Base-by-base conservation (phyloP, 2,113 vertebrate species). In the Alouatta palliata region DNA sequence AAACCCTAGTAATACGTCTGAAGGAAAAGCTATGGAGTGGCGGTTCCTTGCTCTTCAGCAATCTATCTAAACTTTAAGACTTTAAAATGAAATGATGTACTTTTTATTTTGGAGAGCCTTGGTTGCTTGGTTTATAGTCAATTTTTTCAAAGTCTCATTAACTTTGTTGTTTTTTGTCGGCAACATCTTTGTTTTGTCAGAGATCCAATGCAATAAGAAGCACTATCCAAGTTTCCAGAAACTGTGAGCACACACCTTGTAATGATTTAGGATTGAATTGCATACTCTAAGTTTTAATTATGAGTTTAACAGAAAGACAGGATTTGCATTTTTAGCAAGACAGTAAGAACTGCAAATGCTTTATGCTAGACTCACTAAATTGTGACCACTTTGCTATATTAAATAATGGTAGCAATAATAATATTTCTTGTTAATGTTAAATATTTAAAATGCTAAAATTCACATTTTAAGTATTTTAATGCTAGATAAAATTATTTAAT, bases 191-290 rank as follows among this genome's bases (percentile, higher is more conserved):
- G 49, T 25, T 37, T 25, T 1, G 27, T 81, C 68, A 4, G 54
- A 14, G 23, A 82, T 82, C 37, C 14, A 49, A 21, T n/a, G 0
- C 4, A 49, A 49, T 13, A 37, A 68, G 47, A 52, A 21, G 9
- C 1, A 0, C 12, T 17, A 9, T 0, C 1, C 0, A 40, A 37
- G 8, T 64, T 92, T 92, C 68, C 20, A 40, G 20, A 64, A 61
- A 90, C 43, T 43, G 13, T 77, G 20, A 81, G 14, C 11, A 49
- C 49, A 40, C 3, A n/a, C 20, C 14, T 49, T 66, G 11, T 47
- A 37, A 14, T 58, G 30, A 37, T 13, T 90, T 43, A 77, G 25
- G 3, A 9, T 43, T 14, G 52, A 84, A 79, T 70, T 17, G 71
- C 11, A n/a, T 58, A 61, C 17, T 27, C 14, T 58, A 61, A 25